Conservation (phyloP, 2,888 invertebrate species). For the Oxytorus armatus region DNA sequence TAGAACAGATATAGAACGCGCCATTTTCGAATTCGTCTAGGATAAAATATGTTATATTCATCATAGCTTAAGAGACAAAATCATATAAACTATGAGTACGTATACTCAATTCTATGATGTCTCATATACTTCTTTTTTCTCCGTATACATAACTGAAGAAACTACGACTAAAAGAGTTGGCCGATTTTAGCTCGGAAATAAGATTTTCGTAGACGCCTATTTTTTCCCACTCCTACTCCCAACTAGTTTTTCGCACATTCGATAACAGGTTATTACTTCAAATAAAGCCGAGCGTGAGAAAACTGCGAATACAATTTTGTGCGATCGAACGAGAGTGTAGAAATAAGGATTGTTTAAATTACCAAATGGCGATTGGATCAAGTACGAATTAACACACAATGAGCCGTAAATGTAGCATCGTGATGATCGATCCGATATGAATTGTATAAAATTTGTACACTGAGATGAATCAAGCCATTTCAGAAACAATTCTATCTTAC, state of each 20-base stretch:
- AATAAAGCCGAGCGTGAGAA: slow-evolving; percentile 7
- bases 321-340: background rate
- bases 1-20: no score
- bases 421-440: slow-evolving; percentile 42
- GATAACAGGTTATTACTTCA: background rate
- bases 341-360: slow-evolving; percentile 12
- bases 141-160: no score
- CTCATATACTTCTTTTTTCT: no score
- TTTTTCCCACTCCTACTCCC: no score
- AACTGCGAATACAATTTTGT: background rate
- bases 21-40: no score
- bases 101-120: no score
- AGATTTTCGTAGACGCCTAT: no score
- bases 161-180: no score
- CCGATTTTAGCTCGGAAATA: no score
- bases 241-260: slow-evolving; percentile 2
- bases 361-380: background rate
- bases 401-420: slow-evolving; percentile 20
- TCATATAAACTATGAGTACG: no score
- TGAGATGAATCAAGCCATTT: slow-evolving; percentile 19
- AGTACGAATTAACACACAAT: slow-evolving; percentile 53
- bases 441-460: slow-evolving; percentile 19
- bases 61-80: no score
- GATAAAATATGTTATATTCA: no score
- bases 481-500: slow-evolving; percentile 33